Base-by-base conservation (phyloP, 2,888 invertebrate genomes). In the Gandaritis pyraliata region DNA sequence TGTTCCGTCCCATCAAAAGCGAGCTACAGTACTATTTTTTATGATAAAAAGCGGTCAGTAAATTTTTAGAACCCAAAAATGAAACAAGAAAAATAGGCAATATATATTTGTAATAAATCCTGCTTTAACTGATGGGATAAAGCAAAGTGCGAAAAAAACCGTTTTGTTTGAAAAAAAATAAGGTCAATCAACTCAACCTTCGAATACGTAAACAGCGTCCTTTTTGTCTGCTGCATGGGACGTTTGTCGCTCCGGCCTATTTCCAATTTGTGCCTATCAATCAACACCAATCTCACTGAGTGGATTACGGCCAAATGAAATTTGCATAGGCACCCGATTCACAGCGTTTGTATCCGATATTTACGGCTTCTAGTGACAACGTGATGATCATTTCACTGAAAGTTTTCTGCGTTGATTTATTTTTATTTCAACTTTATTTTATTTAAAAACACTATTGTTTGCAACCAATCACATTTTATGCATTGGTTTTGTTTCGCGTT, bases 211-310 rank as follows among this genome's bases (percentile, higher is more conserved):
- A 54, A 54, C 53, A 58, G 57, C 49, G 18, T 18, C 47, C 54
- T 58, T 62, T 62, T 58, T 50, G 58, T 15, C 33, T 73, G 73
- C 69, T 69, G 72, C 68, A 68, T 73, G 67, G 75, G 62, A 57
- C 73, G 76, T 73, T 80, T 76, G 76, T 66, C 71, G 68, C 69
- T 56, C 51, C 81, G 80, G 87, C 90, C 92, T 87, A 90, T 94
- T 94, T 94, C 94, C 94, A 94, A 94, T 94, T 94, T 94, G 90
- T 93, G 93, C 93, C 94, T 94, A 94, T 94, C 94, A 94, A 94
- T 94, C 94, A 94, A 91, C 92, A 93, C 93, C 94, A 94, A 94
- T 94, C 94, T 93, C 94, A 85, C 91, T 93, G 94, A 94, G 94
- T 94, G 94, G 94, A 94, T 94, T 94, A 94, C 94, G 85, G 86